Base-by-base conservation (phyloP, 1,140 invertebrate species). In the Euwallacea similis region DNA sequence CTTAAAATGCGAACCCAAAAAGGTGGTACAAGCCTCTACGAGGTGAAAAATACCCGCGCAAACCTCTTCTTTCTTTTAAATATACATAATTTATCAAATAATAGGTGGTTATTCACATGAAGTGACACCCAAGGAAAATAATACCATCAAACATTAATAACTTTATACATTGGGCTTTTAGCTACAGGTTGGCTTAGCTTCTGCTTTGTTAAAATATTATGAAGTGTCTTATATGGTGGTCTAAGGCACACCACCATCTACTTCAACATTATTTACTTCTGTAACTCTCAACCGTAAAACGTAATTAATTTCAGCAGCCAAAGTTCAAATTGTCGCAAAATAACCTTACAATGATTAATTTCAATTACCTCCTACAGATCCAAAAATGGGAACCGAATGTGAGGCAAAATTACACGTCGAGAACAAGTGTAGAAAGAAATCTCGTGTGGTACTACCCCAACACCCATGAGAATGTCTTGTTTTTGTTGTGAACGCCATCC, bases 211-310 rank as follows among this genome's bases (percentile, higher is more conserved):
- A 76, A 78, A 79, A 77, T 76, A 78, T 80, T 76, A 78, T 78
- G 77, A 78, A 80, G 79, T 79, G 79, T 80, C 78, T 77, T 77
- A 75, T 76, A 69, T 60, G 79, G 79, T 80, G 79, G 79, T 78
- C 79, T 42, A 61, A 61, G 53, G 16, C 21, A 33, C 11, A 42
- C 43, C 50, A 61, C 66, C 66, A 69, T 61, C 15, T 61, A 69
- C 16, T 9, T 50, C 13, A 50, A 50, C 46, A 11, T 10, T 50
- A 7, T 50, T 50, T 50, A 10, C 46, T 50, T 50, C 13, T 33
- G 21, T 33, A 33, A 33, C 4, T 33, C 4, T 33, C 21, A 33
- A 33, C 21, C 21, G 21, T 4, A 4, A 33, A 33, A 2, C 47
- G 13, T 11, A 50, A 50, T 2, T 1, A 6, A 50, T 11, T 50